Evolutionary conservation across 2,888 invertebrate genomes (phyloP), one percentile per base, ranked within the genome.

Genomic region (Ennomos fuscantarius): DNA sequence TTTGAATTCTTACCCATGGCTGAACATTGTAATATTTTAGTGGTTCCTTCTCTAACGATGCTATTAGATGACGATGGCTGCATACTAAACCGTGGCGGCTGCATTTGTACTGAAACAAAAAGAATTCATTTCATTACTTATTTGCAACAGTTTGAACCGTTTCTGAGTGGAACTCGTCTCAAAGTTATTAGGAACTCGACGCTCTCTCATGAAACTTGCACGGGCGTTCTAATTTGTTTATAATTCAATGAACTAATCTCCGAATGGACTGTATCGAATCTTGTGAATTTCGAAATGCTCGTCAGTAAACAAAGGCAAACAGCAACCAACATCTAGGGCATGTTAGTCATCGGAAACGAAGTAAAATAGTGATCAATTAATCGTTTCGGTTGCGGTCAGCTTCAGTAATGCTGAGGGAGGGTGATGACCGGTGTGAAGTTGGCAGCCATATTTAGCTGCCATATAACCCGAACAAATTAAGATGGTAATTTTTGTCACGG

Each of bases 1-100:
- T 95, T 24, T 24, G 6, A 24, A 24, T 2, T 24, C 24, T 24
- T 90, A 96, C 98, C 97, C 82, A 96, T 94, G 12, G 98, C 98
- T 87, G 96, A 96, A 89, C 98, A 99, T 86, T 98, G 97, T 68
- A 99, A 93, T 83, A 98, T 97, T 94, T 98, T 98, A 45, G 96
- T 96, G 60, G 96, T 95, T 80, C 97, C 97, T 92, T 97, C 96
- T 83, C 95, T 95, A 68, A 97, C 96, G 79, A 97, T 95, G 81
- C 96, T 96, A 76, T 96, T 96, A 59, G 96, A 96, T 61, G 96
- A 95, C 45, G 97, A 96, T 39, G 97, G 97, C 79, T 96, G 96
- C 75, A 95, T 96, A 75, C 96, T 96, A 86, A 98, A 97, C 70
- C 97, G 93, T 50, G 98, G 98, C 60, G 97, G 96, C 89, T 97